Conservation (phyloP, 2,888 invertebrate genomes). For the Spilarctia lutea region DNA sequence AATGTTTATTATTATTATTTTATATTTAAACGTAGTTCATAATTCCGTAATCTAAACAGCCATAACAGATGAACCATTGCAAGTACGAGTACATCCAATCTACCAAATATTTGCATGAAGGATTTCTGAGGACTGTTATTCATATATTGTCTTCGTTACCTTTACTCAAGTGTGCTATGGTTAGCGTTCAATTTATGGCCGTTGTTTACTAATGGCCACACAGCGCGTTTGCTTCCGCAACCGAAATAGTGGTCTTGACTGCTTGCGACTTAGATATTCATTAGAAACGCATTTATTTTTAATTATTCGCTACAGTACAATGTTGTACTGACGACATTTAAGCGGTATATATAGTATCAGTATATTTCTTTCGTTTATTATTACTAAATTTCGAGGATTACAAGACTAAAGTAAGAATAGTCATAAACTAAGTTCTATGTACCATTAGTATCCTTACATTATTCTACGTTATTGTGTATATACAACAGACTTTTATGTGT, state of each 20-base stretch:
- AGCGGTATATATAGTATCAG: no score
- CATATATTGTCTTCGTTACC: not conserved
- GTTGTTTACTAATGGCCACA: constrained; percentile 26
- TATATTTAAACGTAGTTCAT: not conserved
- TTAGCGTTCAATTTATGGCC: constrained; percentile 17
- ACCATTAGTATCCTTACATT: no score
- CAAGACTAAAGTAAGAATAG: no score
- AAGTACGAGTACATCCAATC: not conserved
- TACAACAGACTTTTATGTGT: no score
- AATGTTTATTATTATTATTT: no score
- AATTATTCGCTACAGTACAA: not conserved
- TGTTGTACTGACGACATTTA: not conserved
- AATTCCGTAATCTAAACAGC: not conserved
- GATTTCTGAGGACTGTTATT: not conserved
- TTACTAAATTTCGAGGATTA: not conserved
- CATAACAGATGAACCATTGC: not conserved
- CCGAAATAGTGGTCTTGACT: constrained; percentile 19
- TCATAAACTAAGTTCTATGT: no score
- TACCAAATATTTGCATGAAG: not conserved
- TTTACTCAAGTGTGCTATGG: constrained; percentile 19
- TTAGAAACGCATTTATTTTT: not conserved
- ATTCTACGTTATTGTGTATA: no score
- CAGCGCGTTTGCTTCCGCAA: constrained; percentile 24
- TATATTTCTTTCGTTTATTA: not conserved
- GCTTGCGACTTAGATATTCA: constrained; percentile 6